phyloP scores from a whole-genome alignment of 2,113 vertebrate genomes.

The Nicator chloris region DNA sequence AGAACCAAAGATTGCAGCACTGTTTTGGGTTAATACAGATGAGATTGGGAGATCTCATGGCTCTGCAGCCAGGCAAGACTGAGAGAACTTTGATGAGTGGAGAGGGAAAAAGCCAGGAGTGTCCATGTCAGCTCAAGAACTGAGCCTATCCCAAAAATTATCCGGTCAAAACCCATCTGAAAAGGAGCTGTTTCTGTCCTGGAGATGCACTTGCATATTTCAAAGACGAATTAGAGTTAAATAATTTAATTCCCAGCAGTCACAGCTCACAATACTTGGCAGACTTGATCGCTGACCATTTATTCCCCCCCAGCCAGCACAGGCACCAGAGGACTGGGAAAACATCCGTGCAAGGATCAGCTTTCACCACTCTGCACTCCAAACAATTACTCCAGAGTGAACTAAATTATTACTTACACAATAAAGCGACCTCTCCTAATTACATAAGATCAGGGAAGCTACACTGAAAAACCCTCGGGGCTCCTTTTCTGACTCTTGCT shows the following conservation, averaged over 20 bases:
- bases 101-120: not conserved
- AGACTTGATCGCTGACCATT: not conserved
- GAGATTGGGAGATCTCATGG: not conserved
- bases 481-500: not conserved
- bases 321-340: accelerated
- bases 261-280: not conserved
- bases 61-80: not conserved
- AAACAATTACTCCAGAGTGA: not conserved
- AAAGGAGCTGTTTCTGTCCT: not conserved
- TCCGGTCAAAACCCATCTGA: not conserved
- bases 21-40: not conserved
- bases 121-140: not conserved
- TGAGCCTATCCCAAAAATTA: not conserved
- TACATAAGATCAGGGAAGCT: not conserved
- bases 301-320: not conserved
- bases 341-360: accelerated
- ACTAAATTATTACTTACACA: not conserved
- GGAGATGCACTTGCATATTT: not conserved
- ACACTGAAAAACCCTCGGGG: not conserved
- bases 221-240: not conserved
- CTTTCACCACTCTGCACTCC: not conserved
- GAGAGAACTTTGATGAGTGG: not conserved
- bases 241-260: not conserved
- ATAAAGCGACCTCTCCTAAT: not conserved
- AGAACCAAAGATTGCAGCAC: accelerated